A percentile compares a stretch with the other conserved stretches of the same genome.
Conservation (phyloP, 2,888 invertebrate genomes). For the Coenonympha glycerion region DNA sequence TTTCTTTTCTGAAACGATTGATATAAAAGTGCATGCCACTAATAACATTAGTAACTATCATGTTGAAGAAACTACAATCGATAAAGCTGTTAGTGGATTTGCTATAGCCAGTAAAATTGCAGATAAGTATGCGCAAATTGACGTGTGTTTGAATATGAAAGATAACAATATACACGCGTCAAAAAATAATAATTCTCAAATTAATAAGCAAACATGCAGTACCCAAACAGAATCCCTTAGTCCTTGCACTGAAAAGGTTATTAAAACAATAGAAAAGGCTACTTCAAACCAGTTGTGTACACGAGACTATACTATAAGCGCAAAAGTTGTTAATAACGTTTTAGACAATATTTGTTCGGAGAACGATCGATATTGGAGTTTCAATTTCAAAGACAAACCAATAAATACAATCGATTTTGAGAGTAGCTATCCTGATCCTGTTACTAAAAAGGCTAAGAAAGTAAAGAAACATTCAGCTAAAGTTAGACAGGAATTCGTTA, state of each 20-base stretch:
- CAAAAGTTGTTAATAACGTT: slow-evolving; percentile 35
- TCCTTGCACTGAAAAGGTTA: slow-evolving; percentile 15
- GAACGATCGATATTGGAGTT: slow-evolving; percentile 25
- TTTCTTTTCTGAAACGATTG: slow-evolving; percentile 14
- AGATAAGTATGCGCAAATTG: slow-evolving; percentile 16
- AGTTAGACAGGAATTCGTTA: slow-evolving; percentile 35
- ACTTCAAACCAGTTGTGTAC: slow-evolving; percentile 34
- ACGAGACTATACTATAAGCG: slow-evolving; percentile 38
- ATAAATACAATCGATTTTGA: slow-evolving; percentile 16
- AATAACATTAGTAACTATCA: slow-evolving; percentile 14
- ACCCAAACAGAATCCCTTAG: slow-evolving; percentile 23
- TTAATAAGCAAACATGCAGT: slow-evolving; percentile 14
- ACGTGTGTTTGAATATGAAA: not conserved
- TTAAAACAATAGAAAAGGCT: slow-evolving; percentile 30
- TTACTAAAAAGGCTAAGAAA: slow-evolving; percentile 9
- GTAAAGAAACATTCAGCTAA: slow-evolving; percentile 20
- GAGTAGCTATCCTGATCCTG: slow-evolving; percentile 2
- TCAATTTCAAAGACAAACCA: slow-evolving; percentile 13
- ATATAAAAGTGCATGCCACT: slow-evolving; percentile 10
- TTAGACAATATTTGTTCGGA: slow-evolving; percentile 27
- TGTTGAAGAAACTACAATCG: slow-evolving; percentile 7
- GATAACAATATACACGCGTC: not conserved
- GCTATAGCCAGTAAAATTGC: not conserved
- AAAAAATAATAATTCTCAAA: not conserved
- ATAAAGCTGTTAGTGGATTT: slow-evolving; percentile 25